Percentiles rank a stretch among this genome's conserved stretches.
Evolutionary conservation across 1,140 invertebrate species (phyloP).

Genomic region (Sinonovacula constricta): DNA sequence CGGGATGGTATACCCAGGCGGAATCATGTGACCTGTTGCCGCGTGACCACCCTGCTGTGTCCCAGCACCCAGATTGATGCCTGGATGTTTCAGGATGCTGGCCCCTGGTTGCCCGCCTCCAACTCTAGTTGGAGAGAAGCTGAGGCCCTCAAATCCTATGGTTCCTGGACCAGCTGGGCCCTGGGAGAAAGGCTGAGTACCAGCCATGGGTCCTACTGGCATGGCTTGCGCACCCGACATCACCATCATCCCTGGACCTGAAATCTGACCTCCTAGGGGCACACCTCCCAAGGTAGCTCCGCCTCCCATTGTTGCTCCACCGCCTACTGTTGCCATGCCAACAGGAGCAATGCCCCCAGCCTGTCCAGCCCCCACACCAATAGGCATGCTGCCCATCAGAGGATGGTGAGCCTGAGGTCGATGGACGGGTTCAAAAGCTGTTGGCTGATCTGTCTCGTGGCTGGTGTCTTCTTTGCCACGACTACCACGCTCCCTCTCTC

Average conservation of each 20-base stretch:
- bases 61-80: constrained; percentile 21
- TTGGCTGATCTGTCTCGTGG: constrained; percentile 18
- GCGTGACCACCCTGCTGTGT: constrained; percentile 13
- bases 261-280: not conserved
- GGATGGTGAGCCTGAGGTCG: constrained; percentile 20
- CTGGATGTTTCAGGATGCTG: constrained; percentile 43
- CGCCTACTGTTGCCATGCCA: no score
- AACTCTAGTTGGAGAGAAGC: constrained; percentile 21
- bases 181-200: no score
- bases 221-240: no score
- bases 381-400: constrained; percentile 18
- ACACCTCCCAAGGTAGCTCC: no score
- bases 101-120: constrained; percentile 2
- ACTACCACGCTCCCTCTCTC: not conserved
- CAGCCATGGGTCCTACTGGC: no score
- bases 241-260: constrained; percentile 31
- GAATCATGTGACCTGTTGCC: constrained; percentile 31
- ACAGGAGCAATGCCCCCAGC: no score
- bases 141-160: not conserved
- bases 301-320: no score
- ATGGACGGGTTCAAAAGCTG: constrained; percentile 36
- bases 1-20: constrained; percentile 38
- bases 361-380: no score
- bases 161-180: no score
- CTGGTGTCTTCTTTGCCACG: constrained; percentile 4